phyloP scores from a whole-genome alignment of 2,113 vertebrate species.

The Pampusana beccarii region DNA sequence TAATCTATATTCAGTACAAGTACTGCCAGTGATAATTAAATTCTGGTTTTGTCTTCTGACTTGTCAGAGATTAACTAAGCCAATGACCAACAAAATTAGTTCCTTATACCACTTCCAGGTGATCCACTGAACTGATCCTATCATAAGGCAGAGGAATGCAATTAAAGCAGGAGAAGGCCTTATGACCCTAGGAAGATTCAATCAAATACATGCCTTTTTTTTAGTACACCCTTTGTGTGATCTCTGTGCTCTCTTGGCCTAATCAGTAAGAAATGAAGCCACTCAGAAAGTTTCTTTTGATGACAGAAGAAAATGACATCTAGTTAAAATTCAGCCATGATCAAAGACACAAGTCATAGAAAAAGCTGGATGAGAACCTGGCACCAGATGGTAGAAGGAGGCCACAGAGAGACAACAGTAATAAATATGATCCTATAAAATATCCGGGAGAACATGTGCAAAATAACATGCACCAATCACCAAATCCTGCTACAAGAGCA shows the following conservation, averaged over 20 bases:
- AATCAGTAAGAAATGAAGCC: background rate
- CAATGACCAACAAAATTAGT: conserved; percentile 22
- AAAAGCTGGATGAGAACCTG: background rate
- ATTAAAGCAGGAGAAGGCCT: background rate
- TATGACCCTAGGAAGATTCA: background rate
- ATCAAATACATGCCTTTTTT: background rate
- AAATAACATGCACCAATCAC: background rate
- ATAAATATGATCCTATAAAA: background rate
- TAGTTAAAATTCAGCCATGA: conserved; percentile 43
- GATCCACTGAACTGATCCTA: background rate
- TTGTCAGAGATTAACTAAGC: conserved; percentile 26
- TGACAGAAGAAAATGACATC: background rate
- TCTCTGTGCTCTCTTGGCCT: background rate
- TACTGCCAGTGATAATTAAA: background rate
- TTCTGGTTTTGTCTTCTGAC: conserved; percentile 1
- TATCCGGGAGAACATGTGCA: background rate
- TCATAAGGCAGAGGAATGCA: background rate
- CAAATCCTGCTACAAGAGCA: background rate
- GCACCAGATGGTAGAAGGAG: background rate
- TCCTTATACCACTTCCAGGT: conserved; percentile 8
- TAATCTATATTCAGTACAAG: background rate
- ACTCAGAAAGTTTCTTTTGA: conserved; percentile 12
- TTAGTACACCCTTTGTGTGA: background rate
- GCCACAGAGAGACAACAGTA: background rate
- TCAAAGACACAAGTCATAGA: conserved; percentile 24